Evolutionary conservation across 2,797 vertebrate species (phyloP).

Genomic region (Clarias pachynema): DNA sequence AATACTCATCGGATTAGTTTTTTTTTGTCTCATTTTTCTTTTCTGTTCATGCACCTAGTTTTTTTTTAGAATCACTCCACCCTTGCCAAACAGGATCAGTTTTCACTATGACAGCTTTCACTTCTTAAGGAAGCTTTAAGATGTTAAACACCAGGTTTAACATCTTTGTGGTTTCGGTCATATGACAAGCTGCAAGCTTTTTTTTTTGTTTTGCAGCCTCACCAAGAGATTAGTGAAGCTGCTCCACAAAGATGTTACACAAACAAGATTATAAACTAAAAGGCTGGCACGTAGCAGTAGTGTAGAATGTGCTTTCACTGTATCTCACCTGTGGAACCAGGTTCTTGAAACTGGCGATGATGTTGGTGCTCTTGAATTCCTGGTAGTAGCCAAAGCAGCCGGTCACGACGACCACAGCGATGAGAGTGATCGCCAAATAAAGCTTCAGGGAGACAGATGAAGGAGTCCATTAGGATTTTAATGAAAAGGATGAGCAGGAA

Average conservation of each 20-base stretch:
- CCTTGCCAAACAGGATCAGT: neutral
- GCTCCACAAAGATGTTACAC: neutral
- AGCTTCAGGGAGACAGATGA: slow-evolving; percentile 67
- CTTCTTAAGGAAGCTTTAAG: neutral
- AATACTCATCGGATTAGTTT: neutral
- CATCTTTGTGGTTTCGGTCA: neutral
- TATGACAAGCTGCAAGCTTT: neutral
- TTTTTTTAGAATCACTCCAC: neutral
- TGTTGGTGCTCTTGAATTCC: slow-evolving; percentile 92
- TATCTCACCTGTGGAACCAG: slow-evolving; percentile 85
- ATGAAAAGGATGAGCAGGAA: neutral
- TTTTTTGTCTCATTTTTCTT: neutral
- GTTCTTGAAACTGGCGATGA: slow-evolving; percentile 93
- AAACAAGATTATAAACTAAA: neutral
- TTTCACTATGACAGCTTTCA: neutral
- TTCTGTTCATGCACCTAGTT: neutral
- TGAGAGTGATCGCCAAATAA: slow-evolving; percentile 85
- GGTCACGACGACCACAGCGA: slow-evolving; percentile 85
- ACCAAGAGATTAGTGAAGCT: neutral
- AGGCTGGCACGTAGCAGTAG: neutral
- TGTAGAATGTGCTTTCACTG: neutral
- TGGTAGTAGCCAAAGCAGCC: slow-evolving; percentile 91
- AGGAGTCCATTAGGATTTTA: neutral
- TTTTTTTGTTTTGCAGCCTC: neutral
- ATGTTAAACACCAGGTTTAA: too few relatives aligned